A percentile compares a stretch with the other conserved stretches of the same genome.
Conservation (phyloP, 2,888 invertebrate genomes). For the Athalia rosae region DNA sequence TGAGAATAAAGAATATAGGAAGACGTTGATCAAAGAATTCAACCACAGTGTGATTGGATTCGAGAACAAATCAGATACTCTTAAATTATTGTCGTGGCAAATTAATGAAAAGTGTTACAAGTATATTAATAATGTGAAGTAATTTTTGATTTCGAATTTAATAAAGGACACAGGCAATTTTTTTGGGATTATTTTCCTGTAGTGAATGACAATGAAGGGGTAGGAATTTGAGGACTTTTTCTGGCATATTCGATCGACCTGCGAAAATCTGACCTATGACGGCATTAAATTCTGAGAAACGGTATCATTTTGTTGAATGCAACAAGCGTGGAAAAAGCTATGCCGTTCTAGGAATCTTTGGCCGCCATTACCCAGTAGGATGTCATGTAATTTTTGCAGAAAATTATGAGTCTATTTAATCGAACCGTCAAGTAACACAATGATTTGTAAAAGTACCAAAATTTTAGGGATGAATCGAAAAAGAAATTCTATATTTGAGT, state of each 20-base stretch:
- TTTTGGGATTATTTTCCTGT: background rate
- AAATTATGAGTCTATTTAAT: background rate
- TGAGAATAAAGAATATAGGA: too few relatives aligned
- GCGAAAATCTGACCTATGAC: slow-evolving; percentile 25
- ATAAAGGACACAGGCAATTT: background rate
- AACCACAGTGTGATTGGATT: too few relatives aligned
- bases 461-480: background rate
- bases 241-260: too few relatives aligned
- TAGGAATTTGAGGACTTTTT: too few relatives aligned
- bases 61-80: too few relatives aligned
- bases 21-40: too few relatives aligned
- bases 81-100: too few relatives aligned
- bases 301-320: background rate
- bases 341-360: slow-evolving; percentile 64
- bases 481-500: too few relatives aligned
- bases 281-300: background rate
- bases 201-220: too few relatives aligned
- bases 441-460: background rate
- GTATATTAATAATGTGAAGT: too few relatives aligned
- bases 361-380: slow-evolving; percentile 65
- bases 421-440: too few relatives aligned
- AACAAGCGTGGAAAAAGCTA: slow-evolving; percentile 50
- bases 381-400: slow-evolving; percentile 59
- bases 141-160: slow-evolving; percentile 8
- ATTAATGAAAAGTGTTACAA: too few relatives aligned